Conservation (phyloP, 2,797 vertebrate species). For the Melanotaenia pygmaea region DNA sequence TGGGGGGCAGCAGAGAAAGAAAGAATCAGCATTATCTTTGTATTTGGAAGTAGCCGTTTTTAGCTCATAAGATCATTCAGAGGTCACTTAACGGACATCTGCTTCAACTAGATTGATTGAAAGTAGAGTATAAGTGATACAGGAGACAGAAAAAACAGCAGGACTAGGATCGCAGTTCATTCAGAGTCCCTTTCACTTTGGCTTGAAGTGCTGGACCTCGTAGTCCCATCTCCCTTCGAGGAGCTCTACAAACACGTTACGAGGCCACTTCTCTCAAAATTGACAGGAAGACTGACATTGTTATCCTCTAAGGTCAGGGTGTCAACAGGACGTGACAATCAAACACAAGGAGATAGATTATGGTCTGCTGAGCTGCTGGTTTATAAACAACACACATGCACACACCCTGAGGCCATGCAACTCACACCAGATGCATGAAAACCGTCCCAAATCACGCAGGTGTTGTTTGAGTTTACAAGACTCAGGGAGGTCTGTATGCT, state of each 20-base stretch:
- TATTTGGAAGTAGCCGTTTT: slow-evolving; percentile 63
- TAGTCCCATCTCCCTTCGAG: slow-evolving; percentile 40
- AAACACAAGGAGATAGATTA: slow-evolving; percentile 39
- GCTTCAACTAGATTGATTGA: slow-evolving; percentile 55
- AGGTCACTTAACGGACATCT: slow-evolving; percentile 76
- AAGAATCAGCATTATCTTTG: slow-evolving; percentile 47
- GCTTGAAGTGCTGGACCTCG: slow-evolving; percentile 68
- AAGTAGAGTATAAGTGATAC: slow-evolving; percentile 38
- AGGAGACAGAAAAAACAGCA: slow-evolving; percentile 51
- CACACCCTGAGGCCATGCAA: slow-evolving; percentile 74
- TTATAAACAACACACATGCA: slow-evolving; percentile 47
- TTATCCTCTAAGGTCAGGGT: slow-evolving; percentile 68
- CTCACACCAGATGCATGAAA: slow-evolving; percentile 63
- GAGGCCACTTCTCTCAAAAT: slow-evolving; percentile 71
- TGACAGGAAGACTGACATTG: slow-evolving; percentile 83
- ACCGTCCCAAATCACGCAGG: slow-evolving; percentile 51
- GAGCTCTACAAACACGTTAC: slow-evolving; percentile 57
- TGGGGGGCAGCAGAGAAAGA: slow-evolving; percentile 20
- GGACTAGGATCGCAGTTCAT: slow-evolving; percentile 57
- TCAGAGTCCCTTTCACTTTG: slow-evolving; percentile 72
- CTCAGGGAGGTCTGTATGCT: slow-evolving; percentile 54
- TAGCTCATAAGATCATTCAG: slow-evolving; percentile 76
- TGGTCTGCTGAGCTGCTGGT: slow-evolving; percentile 62
- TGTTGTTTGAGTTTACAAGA: slow-evolving; percentile 55
- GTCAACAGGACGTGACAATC: slow-evolving; percentile 50